Evolutionary conservation across 2,113 vertebrate species (phyloP).

Genomic region (Sciurus niger): DNA sequence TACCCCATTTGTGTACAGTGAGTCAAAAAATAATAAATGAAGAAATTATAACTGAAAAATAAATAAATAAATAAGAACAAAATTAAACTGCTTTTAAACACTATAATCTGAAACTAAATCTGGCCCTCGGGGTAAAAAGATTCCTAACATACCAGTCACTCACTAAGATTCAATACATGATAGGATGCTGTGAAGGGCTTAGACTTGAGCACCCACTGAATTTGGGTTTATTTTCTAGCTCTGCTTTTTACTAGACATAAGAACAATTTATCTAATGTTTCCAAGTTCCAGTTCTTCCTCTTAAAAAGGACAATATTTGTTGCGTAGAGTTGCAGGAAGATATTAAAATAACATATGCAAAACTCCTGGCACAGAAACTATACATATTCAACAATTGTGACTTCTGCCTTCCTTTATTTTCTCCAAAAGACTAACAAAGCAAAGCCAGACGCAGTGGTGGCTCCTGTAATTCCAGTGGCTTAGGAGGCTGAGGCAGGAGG

Average conservation of each 20-base stretch:
- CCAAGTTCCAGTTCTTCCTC: not conserved
- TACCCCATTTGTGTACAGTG: too few species aligned
- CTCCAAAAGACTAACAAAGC: not conserved
- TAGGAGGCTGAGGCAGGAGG: too few species aligned
- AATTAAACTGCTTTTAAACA: not conserved
- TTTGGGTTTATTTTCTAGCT: not conserved
- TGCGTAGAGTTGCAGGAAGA: not conserved
- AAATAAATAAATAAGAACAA: not conserved
- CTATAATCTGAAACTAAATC: not conserved
- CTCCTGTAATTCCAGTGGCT: too few species aligned
- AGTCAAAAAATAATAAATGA: too few species aligned
- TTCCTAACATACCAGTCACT: not conserved
- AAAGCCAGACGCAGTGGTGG: not conserved
- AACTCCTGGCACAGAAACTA: not conserved
- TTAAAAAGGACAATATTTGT: not conserved
- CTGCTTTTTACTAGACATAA: not conserved
- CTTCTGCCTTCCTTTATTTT: not conserved
- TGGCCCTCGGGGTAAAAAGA: not conserved
- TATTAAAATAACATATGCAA: not conserved
- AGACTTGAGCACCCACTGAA: not conserved
- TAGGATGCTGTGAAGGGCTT: not conserved
- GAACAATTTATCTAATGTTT: not conserved
- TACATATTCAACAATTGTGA: not conserved
- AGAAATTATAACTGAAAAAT: too few species aligned
- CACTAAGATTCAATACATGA: not conserved